Conservation (phyloP, 2,888 invertebrate species). For the Acrobasis consociella region DNA sequence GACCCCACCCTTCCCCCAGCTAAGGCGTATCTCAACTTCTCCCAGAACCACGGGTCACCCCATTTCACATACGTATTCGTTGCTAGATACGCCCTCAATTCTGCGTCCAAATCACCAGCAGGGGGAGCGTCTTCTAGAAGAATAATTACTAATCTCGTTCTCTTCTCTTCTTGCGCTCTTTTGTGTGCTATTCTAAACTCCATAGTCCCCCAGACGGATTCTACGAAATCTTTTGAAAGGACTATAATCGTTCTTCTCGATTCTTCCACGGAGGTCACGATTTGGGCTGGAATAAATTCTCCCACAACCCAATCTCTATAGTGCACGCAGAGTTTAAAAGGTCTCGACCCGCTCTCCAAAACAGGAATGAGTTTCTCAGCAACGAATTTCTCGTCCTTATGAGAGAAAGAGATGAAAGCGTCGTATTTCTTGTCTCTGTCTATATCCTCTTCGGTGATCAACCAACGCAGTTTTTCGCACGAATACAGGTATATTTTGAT, state of each 20-base stretch:
- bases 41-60: conserved; percentile 92
- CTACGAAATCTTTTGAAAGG: conserved; percentile 40
- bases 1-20: conserved; percentile 46
- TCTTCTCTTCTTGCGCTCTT: conserved; percentile 60
- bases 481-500: conserved; percentile 37
- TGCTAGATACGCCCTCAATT: conserved; percentile 85
- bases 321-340: conserved; percentile 85
- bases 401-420: conserved; percentile 91
- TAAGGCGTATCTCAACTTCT: conserved; percentile 88
- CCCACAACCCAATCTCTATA: conserved; percentile 89
- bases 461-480: conserved; percentile 29
- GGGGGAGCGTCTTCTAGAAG: conserved; percentile 84
- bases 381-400: conserved; percentile 88
- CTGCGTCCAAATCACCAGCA: conserved; percentile 57
- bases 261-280: conserved; percentile 87
- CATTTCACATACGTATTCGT: conserved; percentile 91
- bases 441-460: conserved; percentile 32
- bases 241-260: conserved; percentile 66
- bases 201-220: conserved; percentile 84
- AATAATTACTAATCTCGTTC: conserved; percentile 87
- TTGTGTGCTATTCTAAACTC: conserved; percentile 83
- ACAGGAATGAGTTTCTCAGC: conserved; percentile 85
- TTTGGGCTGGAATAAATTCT: conserved; percentile 87
- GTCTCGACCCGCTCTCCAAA: conserved; percentile 80
- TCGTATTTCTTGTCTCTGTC: conserved; percentile 81